Base-by-base conservation (phyloP, 2,113 vertebrate genomes). In the Malurus melanocephalus region DNA sequence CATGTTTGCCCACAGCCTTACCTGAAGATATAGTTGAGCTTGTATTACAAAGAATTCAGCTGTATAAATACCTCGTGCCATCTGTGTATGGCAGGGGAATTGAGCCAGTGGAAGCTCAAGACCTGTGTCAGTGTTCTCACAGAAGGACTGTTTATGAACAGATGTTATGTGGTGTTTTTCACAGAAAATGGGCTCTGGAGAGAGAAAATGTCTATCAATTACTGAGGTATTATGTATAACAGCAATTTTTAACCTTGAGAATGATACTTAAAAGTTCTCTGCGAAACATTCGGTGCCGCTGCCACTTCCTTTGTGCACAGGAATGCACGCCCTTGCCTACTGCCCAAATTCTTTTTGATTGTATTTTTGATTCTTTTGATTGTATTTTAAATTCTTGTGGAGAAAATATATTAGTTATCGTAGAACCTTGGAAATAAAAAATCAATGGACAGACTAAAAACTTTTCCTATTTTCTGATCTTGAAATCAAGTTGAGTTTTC, bases 131-230 rank as follows among this genome's bases (percentile, higher is more conserved):
- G 98, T 97, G 97, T 96, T 97, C 97, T 98, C 98, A 98, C 98
- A 98, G 98, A 98, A 99, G 98, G 98, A 97, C 98, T 98, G 98
- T 98, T 99, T 98, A 98, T 97, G 98, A 99, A 98, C 99, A 99
- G 99, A 99, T 99, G 99, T 99, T 99, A 98, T 89, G 98, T 96
- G 98, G 98, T 98, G 98, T 98, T 98, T 98, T 98, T 96, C 96
- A 98, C 94, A 97, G 97, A 97, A 97, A 98, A 98, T 97, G 96
- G 96, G 96, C 98, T 99, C 99, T 98, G 97, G 98, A 98, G 99
- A 98, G 98, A 97, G 96, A 97, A 98, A 97, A 97, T 98, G 99
- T 99, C 98, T 98, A 98, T 99, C 98, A 98, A 98, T 98, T 98
- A 97, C 97, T 28, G 95, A 95, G 96, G 96, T 97, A 97, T 97